Evolutionary conservation across 2,113 vertebrate genomes (phyloP), one percentile per base, ranked within the genome.

Genomic region (Vidua chalybeata): DNA sequence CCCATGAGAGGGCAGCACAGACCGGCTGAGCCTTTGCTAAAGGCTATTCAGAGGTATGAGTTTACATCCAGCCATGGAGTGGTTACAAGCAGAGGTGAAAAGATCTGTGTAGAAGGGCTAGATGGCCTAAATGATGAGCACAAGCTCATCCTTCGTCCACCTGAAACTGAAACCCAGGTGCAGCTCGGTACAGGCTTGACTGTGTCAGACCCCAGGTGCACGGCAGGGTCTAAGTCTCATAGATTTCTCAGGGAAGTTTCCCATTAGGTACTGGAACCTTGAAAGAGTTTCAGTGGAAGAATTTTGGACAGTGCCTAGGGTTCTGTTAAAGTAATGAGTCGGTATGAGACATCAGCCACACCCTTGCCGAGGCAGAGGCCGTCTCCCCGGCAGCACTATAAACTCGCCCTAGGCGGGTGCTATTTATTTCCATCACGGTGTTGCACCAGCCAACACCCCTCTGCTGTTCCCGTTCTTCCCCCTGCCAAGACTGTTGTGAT

Each of bases 1-100:
- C 52, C 95, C 97, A 83, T 85, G 39, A 95, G 96, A 92, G 96
- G 96, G 94, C 96, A 97, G 93, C 92, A 96, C 86, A 91, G 94
- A 93, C 84, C 86, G 19, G 51, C 79, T 51, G 69, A 84, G 66
- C 37, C 72, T 64, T 58, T 5, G 0, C 56, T 84, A 5, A 37
- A 41, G 48, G 16, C n/a, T 31, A 0, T 12, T 14, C 14, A 15
- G 18, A 55, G 26, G 12, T 45, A 1, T 4, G 37, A 13, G 6
- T 8, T 26, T 4, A 2, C 2, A 8, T 45, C 41, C 54, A 28
- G 39, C 24, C 6, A 2, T 7, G 56, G 33, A n/a, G 3, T 1
- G 49, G 18, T 21, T 91, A 10, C 8, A 58, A 39, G 55, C 6
- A 46, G 26, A 58, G 24, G 2, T 12, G 2, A 39, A 91, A 64